Evolutionary conservation across 2,888 invertebrate species (phyloP), one percentile per base, ranked within the genome.

Genomic region (Mechanitis mazaeus): DNA sequence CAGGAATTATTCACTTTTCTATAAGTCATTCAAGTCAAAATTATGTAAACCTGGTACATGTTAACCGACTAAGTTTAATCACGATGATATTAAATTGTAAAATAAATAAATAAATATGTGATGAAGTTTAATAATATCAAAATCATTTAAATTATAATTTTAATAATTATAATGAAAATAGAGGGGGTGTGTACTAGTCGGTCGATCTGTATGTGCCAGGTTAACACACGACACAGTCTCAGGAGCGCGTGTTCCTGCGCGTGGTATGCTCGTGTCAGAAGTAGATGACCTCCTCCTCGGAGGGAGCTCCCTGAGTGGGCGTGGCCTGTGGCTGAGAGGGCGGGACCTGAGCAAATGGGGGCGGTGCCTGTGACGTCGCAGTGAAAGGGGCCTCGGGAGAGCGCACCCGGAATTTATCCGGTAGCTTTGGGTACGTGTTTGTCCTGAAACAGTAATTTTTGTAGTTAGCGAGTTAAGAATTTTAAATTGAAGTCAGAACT

Each of bases 361-460:
- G 63, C 91, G 93, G 93, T 93, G 93, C 93, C 93, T 93, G 85
- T 28, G 73, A 67, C 64, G 33, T 70, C 56, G 67, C 68, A 53
- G 71, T 68, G 60, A 69, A 67, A 47, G 69, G 66, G 55, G 72
- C 58, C 72, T 90, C 90, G 9, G 92, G 91, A 1, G 91, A 92
- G 7, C 92, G 91, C 55, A 93, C 91, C 64, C 93, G 92, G 83
- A 93, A 94, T 77, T 93, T 92, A 70, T 94, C 94, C 54, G 94
- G 93, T 58, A 94, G 80, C 79, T 94, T 94, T 33, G 94, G 94
- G 81, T 94, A 94, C 0, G 94, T 94, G 81, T 94, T 93, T 45
- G 94, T 94, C 76, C 94, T 92, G 75, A 1, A 71, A 68, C 9
- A 31, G 1, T 11, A 33, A 9, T 31, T 31, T 31, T 31, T 7